phyloP scores from a whole-genome alignment of 1,140 invertebrate species.

The Trichogramma pretiosum region DNA sequence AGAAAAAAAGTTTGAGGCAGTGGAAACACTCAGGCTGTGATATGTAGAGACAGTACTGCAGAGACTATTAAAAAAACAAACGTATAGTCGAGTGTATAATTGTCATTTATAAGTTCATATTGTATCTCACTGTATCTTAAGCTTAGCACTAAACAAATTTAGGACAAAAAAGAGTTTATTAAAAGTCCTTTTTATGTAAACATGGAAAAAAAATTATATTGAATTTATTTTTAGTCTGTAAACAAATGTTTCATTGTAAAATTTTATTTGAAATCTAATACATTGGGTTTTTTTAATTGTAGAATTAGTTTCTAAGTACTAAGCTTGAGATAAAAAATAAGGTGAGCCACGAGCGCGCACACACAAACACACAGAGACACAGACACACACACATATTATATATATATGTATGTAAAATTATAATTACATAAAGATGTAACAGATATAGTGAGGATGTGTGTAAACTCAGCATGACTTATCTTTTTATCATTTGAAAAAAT shows the following conservation, averaged over 20 bases:
- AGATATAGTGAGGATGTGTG: not conserved
- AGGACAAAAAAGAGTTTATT: too few species aligned
- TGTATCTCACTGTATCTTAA: too few species aligned
- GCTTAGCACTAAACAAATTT: too few species aligned
- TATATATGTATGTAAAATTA: conserved; percentile 17
- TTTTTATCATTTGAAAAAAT: conserved; percentile 15
- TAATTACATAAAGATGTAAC: conserved; percentile 7
- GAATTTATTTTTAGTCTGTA: too few species aligned
- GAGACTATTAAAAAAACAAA: conserved; percentile 32
- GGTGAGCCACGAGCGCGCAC: conserved; percentile 2
- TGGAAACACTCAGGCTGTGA: conserved; percentile 47
- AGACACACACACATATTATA: not conserved
- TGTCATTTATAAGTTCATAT: conserved; percentile 15
- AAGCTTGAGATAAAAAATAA: too few species aligned
- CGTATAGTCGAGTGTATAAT: not conserved
- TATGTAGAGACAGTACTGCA: conserved; percentile 47
- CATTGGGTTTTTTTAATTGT: too few species aligned
- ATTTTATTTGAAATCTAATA: too few species aligned
- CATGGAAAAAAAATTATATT: conserved; percentile 7
- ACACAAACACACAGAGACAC: not conserved
- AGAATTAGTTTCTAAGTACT: too few species aligned
- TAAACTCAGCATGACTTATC: conserved; percentile 1
- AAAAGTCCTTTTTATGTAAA: conserved; percentile 3
- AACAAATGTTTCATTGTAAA: too few species aligned
- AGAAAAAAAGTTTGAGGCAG: conserved; percentile 28